These are phyloP conservation scores for Cataglyphis livida DNA, from an alignment of 2,888 invertebrate genomes.

Conservation along the genomic window DNA sequence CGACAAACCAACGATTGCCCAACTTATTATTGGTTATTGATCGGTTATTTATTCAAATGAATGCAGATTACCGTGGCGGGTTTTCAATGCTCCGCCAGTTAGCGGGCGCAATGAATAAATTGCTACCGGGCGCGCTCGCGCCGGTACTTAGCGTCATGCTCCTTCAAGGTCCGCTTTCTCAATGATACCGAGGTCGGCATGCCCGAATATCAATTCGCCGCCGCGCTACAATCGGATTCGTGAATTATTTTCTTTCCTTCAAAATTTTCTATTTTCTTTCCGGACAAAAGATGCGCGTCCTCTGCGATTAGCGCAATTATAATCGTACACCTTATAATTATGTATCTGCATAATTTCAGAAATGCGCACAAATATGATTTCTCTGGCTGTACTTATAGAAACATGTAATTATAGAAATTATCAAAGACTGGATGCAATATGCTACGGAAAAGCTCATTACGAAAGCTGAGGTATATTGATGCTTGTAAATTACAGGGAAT, in stretches of 20 bases:
- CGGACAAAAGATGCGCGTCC: neutral
- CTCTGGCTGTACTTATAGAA: neutral
- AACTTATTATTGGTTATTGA: constrained; percentile 85
- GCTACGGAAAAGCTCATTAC: constrained; percentile 2
- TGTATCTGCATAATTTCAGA: constrained; percentile 8
- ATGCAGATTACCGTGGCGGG: constrained; percentile 85
- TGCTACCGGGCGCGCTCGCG: constrained; percentile 84
- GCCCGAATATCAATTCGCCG: constrained; percentile 26
- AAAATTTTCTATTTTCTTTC: too few species aligned
- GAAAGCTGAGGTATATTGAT: neutral
- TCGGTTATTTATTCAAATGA: constrained; percentile 86
- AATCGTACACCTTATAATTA: constrained; percentile 7
- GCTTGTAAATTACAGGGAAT: constrained; percentile 21
- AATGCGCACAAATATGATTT: neutral
- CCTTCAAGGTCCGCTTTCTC: constrained; percentile 56
- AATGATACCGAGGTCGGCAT: constrained; percentile 47
- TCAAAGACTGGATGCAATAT: constrained; percentile 1
- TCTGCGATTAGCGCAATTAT: neutral
- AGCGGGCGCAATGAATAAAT: constrained; percentile 85
- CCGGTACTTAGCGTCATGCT: constrained; percentile 80
- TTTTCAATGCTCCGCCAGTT: constrained; percentile 85
- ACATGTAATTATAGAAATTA: constrained; percentile 22
- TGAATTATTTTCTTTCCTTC: constrained; percentile 16
- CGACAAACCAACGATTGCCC: constrained; percentile 84
- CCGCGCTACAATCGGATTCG: constrained; percentile 33